Base-by-base conservation (phyloP, 2,888 invertebrate genomes). In the Mythimna vitellina region DNA sequence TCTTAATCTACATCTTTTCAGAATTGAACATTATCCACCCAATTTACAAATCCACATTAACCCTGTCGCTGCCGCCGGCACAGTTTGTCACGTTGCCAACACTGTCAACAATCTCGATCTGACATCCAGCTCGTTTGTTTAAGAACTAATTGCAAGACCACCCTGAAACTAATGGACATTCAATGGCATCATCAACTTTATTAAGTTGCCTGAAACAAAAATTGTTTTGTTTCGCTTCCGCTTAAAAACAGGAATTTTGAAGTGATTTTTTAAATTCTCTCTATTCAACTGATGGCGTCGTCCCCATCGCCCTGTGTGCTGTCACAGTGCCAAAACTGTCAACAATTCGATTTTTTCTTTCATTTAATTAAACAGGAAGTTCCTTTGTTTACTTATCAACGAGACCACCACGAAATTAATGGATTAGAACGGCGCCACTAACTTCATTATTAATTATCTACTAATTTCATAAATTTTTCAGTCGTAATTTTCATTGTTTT, bases 41-140 rank as follows among this genome's bases (percentile, higher is more conserved):
- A 78, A n/a, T n/a, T 70, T 81, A 63, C 76, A 65, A 78, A 80
- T 65, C 29, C 65, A 42, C 49, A 61, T 68, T 80, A 70, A 83
- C 56, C 68, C 62, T 75, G 73, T 81, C 83, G n/a, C 69, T 22
- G 22, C 71, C 73, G 76, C 69, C 68, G 29, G 35, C 57, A 17
- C 12, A 12, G 68, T 91, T 93, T 95, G 95, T 93, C 95, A 93
- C 91, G 86, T 67, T 95, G 95, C 95, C 95, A 95, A 92, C 93
- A 70, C 66, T 54, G 72, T 65, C 76, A 78, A 71, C 80, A 87
- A 89, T 91, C 89, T 86, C 88, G 89, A 93, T 94, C 95, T 95
- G 95, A 95, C 96, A 94, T 89, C 92, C 88, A 93, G 81, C 91
- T 94, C 94, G 94, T 96, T 94, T 94, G 94, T 96, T 94, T 94